A percentile compares a stretch with the other conserved stretches of the same genome.
Conservation (phyloP, 2,797 vertebrate genomes). For the Botia almorhae region DNA sequence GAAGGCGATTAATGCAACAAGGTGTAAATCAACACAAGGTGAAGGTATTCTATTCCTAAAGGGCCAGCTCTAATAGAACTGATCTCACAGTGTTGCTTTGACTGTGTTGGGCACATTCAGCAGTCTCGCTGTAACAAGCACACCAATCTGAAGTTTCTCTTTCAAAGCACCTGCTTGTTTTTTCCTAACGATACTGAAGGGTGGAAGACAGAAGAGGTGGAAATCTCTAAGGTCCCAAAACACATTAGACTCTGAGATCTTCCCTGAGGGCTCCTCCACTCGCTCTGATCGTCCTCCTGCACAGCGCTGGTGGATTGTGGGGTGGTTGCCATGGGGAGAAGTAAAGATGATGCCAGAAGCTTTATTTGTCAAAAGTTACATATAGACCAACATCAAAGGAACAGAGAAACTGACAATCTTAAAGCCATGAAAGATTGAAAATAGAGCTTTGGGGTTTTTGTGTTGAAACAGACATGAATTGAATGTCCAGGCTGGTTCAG, state of each 20-base stretch:
- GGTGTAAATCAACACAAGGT: neutral
- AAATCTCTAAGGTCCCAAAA: neutral
- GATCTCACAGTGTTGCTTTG: neutral
- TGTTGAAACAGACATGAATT: neutral
- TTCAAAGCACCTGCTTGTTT: neutral
- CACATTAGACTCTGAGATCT: constrained; percentile 3
- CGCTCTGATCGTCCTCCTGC: neutral
- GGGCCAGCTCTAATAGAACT: neutral
- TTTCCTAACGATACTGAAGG: neutral
- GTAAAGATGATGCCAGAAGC: neutral
- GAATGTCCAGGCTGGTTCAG: neutral
- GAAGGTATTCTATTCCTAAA: neutral
- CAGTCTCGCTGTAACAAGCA: neutral
- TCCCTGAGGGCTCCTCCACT: constrained; percentile 4
- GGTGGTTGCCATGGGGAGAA: neutral
- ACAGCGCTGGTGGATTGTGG: neutral
- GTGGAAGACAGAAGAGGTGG: neutral
- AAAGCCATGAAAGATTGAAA: neutral
- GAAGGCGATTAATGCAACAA: neutral
- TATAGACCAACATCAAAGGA: neutral
- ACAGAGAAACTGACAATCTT: neutral
- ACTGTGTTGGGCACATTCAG: neutral
- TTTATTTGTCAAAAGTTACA: neutral
- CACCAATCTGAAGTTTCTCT: neutral
- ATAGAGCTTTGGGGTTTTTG: neutral